phyloP scores from a whole-genome alignment of 1,140 invertebrate genomes.

The Drosophila sproati region DNA sequence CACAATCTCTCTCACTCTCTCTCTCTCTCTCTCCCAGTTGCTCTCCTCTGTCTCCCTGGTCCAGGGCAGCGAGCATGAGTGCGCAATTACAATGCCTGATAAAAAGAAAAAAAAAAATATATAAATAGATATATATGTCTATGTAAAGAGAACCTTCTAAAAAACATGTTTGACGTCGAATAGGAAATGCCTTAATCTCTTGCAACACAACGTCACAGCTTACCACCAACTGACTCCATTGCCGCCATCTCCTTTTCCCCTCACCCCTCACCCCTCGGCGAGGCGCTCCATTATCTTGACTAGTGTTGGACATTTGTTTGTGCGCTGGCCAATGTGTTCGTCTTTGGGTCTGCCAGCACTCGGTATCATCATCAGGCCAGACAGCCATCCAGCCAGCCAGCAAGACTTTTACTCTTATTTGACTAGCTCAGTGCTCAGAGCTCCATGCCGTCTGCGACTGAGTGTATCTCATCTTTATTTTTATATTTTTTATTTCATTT shows the following conservation, averaged over 20 bases:
- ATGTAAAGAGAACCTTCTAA: constrained; percentile 38
- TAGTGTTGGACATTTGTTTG: constrained; percentile 65
- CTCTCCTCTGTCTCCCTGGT: constrained; percentile 12
- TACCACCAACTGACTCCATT: constrained; percentile 2
- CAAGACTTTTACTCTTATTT: constrained; percentile 34
- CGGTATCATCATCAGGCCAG: constrained; percentile 2
- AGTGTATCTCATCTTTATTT: constrained; percentile 24
- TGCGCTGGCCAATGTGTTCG: constrained; percentile 29
- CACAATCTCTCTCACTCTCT: constrained; percentile 21
- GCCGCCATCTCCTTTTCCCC: not conserved
- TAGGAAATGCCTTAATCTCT: constrained; percentile 80
- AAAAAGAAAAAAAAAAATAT: constrained; percentile 16
- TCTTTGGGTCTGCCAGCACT: constrained; percentile 3
- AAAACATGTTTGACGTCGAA: constrained; percentile 75
- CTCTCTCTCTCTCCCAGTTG: not conserved
- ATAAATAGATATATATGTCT: not conserved
- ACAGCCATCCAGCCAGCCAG: not conserved
- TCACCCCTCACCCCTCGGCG: constrained; percentile 10
- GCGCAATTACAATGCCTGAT: constrained; percentile 77
- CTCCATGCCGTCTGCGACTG: not conserved
- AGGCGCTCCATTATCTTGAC: constrained; percentile 34
- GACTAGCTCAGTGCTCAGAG: constrained; percentile 41
- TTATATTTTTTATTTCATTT: constrained; percentile 29
- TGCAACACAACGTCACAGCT: constrained; percentile 55
- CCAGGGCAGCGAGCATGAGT: constrained; percentile 58